Evolutionary conservation across 2,888 invertebrate genomes (phyloP), one percentile per base, ranked within the genome.

Genomic region (Stenchaetothrips biformis): DNA sequence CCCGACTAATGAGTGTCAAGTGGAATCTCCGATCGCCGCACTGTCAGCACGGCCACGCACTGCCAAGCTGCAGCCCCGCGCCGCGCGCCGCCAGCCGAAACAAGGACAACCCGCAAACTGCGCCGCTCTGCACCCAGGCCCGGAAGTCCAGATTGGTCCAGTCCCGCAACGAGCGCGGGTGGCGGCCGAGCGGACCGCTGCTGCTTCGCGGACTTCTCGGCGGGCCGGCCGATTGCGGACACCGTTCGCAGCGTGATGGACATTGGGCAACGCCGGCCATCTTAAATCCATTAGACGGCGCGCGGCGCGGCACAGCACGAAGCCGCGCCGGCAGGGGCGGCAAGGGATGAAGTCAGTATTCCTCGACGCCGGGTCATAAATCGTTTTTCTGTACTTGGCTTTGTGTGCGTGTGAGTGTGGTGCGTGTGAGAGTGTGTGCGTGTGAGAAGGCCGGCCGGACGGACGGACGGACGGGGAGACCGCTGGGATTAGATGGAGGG

Each of bases 271-370:
- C 67, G 67, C 1, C 67, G 67, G 21, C 67, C 67, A 74, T 74
- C 67, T 74, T 74, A 74, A 21, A 74, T 74, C 67, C 67, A 74
- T 74, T 74, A 74, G 67, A 53, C 53, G 25, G 67, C 67, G 67
- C 53, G 53, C 2, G 53, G 53, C 13, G 53, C 53, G 53, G 11
- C 53, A 4, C 53, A 0, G 53, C 53, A 37, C 53, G 16, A 53
- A 1, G 53, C 53, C 13, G 2, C 53, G 53, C 16, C 53, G 53
- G 53, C 53, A 7, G 53, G 53, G 53, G 16, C 53, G 9, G 37
- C 37, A 37, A 37, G 37, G 37, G 37, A 37, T 37, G 37, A 37
- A 37, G 37, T 4, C 37, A 0, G 53, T 53, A 53, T 11, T 6
- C 53, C 18, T 0, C 13, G 16, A 9, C 53, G 53, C 13, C 4